Evolutionary conservation across 2,888 invertebrate genomes (phyloP).

Genomic region (Spodoptera littoralis): DNA sequence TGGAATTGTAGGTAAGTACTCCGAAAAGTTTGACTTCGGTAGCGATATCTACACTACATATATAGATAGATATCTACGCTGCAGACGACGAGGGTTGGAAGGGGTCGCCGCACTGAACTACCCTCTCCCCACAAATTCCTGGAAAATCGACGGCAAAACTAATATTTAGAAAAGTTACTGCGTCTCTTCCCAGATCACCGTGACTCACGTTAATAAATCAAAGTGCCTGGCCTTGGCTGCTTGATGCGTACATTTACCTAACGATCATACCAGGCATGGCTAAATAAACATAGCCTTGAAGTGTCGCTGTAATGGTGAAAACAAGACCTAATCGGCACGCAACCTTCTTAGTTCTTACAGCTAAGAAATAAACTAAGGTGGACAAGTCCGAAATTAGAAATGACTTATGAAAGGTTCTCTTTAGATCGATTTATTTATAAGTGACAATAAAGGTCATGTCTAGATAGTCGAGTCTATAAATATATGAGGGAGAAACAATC

Average conservation of each 20-base stretch:
- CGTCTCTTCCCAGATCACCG: constrained; percentile 39
- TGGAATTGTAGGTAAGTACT: constrained; percentile 32
- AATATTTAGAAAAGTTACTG: constrained; percentile 50
- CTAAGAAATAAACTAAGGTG: constrained; percentile 42
- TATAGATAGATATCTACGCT: constrained; percentile 41
- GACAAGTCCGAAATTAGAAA: constrained; percentile 41
- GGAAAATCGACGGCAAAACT: constrained; percentile 60
- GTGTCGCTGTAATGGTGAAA: constrained; percentile 40
- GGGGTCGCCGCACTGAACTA: constrained; percentile 59
- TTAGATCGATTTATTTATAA: constrained; percentile 18
- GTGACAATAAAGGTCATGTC: constrained; percentile 48
- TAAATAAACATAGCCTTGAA: constrained; percentile 57
- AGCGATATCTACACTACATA: constrained; percentile 20
- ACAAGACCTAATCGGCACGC: constrained; percentile 53
- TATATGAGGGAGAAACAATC: constrained; percentile 51
- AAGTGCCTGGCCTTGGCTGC: constrained; percentile 45
- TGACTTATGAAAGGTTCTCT: constrained; percentile 37
- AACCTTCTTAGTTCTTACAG: constrained; percentile 34
- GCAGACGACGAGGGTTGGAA: constrained; percentile 60
- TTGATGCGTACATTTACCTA: constrained; percentile 43
- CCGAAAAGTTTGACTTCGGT: constrained; percentile 43
- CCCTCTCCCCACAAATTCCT: constrained; percentile 57
- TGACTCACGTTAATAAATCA: constrained; percentile 53
- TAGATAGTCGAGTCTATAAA: constrained; percentile 36
- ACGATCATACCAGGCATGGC: constrained; percentile 47